Base-by-base conservation (phyloP, 2,888 invertebrate genomes). In the Halictus quadricinctus region DNA sequence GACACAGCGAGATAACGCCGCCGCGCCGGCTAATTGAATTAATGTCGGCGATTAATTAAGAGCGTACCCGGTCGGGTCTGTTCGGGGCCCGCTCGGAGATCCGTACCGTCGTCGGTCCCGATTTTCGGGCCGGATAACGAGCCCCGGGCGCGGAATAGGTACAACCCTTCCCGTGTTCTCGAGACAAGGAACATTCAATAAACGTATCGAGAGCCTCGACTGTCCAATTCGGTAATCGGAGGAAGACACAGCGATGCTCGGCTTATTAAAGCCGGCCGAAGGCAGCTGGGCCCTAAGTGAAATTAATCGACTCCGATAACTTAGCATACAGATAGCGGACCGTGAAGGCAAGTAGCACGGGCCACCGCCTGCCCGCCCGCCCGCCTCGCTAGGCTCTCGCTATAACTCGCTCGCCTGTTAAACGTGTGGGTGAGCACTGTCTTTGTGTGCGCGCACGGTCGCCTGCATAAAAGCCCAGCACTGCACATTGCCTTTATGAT, bases 401-500 rank as follows among this genome's bases (percentile, higher is more conserved):
- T n/a, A 54, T 54, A 54, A 54, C 64, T 25, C 64, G 64, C 64
- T 64, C 64, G 64, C 15, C 64, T 64, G 64, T 64, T 64, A 64
- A 64, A 29, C 64, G 80, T 88, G 76, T 88, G 76, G 80, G 76
- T 80, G 84, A 79, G 72, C 88, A 69, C 41, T 89, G 80, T 86
- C 84, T 81, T 76, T 82, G 46, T 76, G 88, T 79, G 88, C 10
- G 54, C n/a, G 54, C 83, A 89, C 84, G 88, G 86, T 81, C 89
- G 88, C 83, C 82, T 84, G 86, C 86, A 89, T 88, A 88, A 90
- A 89, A 88, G 89, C 86, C 88, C 86, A 76, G 85, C 77, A 80
- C 84, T 79, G 86, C 90, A 82, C 88, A 88, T 88, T 88, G 88
- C 85, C 90, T 92, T 92, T 92, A 92, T 90, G 89, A 92, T 92